Evolutionary conservation across 2,797 vertebrate genomes (phyloP).

Genomic region (Bradypus variegatus): DNA sequence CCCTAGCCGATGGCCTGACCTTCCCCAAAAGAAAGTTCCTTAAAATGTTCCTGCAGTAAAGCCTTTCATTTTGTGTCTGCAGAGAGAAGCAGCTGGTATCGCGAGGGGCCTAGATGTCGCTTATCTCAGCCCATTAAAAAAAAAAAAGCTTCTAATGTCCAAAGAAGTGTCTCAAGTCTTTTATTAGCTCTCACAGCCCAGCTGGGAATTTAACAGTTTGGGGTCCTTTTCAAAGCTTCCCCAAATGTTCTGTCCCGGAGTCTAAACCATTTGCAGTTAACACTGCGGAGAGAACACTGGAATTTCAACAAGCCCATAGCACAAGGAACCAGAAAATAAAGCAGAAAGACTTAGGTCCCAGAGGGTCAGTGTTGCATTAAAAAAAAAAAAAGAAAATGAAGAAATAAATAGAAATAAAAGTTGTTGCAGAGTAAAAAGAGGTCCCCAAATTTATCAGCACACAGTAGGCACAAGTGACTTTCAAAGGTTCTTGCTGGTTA

Average conservation of each 20-base stretch:
- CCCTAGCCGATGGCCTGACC: neutral
- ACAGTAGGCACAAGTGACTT: conserved; percentile 55
- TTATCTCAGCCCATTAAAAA: conserved; percentile 54
- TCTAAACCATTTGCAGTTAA: conserved; percentile 36
- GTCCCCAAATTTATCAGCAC: conserved; percentile 49
- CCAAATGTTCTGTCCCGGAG: conserved; percentile 49
- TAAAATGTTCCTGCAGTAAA: conserved; percentile 4
- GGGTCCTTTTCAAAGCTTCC: conserved; percentile 59
- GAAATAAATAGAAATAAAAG: conserved; percentile 49
- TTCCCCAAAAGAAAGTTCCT: conserved; percentile 46
- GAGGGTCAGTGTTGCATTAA: neutral
- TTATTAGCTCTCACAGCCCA: conserved; percentile 58
- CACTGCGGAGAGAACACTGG: neutral
- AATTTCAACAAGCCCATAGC: conserved; percentile 50
- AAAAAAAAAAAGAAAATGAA: neutral
- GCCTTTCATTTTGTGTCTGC: conserved; percentile 46
- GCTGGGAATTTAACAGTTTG: conserved; percentile 62
- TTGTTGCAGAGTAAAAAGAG: conserved; percentile 40
- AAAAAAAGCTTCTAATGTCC: conserved; percentile 58
- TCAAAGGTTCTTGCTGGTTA: conserved; percentile 31
- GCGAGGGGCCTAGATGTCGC: conserved; percentile 65
- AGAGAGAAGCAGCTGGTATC: conserved; percentile 22
- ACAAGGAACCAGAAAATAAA: conserved; percentile 46
- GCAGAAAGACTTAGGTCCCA: neutral
- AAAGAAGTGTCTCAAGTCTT: conserved; percentile 54